Percentiles rank a stretch among this genome's conserved stretches.
Conservation (phyloP, 2,888 invertebrate species). For the Scaptomyza tumidula region DNA sequence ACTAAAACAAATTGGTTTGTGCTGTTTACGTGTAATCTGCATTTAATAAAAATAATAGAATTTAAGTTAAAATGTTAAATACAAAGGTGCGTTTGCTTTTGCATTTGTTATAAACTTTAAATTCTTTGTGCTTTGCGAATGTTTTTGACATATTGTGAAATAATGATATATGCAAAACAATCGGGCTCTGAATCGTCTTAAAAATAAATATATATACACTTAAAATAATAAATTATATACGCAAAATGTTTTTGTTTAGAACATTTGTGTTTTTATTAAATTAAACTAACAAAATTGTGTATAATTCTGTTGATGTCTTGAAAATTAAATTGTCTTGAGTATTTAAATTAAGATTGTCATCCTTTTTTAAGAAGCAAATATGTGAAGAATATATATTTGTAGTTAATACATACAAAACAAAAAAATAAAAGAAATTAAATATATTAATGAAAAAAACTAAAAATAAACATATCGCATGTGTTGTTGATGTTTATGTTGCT, state of each 20-base stretch:
- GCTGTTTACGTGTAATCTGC: conserved; percentile 31
- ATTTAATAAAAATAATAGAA: conserved; percentile 14
- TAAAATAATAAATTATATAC: conserved; percentile 24
- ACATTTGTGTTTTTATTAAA: conserved; percentile 9
- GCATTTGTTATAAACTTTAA: conserved; percentile 4
- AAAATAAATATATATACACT: conserved; percentile 29
- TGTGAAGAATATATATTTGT: conserved; percentile 1
- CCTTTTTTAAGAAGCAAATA: not conserved
- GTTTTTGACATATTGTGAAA: conserved; percentile 5
- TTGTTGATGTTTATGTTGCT: conserved; percentile 20
- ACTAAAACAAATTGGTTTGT: conserved; percentile 43
- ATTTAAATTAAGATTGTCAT: no score
- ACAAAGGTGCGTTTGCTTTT: conserved; percentile 7
- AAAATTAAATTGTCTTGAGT: no score
- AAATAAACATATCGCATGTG: conserved; percentile 18
- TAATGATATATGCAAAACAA: conserved; percentile 14
- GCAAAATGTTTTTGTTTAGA: conserved; percentile 8
- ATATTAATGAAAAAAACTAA: conserved; percentile 11
- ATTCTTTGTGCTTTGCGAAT: not conserved
- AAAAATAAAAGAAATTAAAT: conserved; percentile 11
- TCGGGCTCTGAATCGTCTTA: conserved; percentile 11
- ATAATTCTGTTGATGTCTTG: not conserved
- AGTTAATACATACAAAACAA: conserved; percentile 20
- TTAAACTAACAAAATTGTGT: conserved; percentile 9
- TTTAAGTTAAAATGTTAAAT: conserved; percentile 5